Evolutionary conservation across 1,140 invertebrate species (phyloP).

Genomic region (Spodoptera frugiperda): DNA sequence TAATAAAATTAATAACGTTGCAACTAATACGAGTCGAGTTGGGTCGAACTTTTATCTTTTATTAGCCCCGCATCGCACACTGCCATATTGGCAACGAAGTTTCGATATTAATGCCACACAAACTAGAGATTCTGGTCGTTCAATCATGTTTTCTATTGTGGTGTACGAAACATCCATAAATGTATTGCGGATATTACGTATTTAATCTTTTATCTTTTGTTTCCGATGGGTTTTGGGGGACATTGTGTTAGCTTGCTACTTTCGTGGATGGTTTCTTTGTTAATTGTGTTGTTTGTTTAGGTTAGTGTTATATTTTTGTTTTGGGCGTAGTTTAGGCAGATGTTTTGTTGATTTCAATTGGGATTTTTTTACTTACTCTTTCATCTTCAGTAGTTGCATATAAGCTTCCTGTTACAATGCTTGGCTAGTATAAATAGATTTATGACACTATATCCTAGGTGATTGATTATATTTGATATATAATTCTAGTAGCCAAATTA

Average conservation of each 20-base stretch:
- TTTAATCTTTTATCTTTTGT: constrained; percentile 35
- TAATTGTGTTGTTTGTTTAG: constrained; percentile 10
- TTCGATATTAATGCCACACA: constrained; percentile 62
- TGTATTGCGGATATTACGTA: constrained; percentile 34
- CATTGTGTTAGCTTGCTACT: constrained; percentile 25
- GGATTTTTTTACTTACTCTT: no score
- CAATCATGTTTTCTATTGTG: constrained; percentile 38
- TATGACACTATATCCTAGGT: no score
- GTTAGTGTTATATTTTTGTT: no score
- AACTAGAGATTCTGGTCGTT: constrained; percentile 25
- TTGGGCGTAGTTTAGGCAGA: no score
- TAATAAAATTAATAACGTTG: constrained; percentile 68
- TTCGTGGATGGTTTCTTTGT: constrained; percentile 8
- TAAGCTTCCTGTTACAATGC: no score
- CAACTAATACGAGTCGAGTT: constrained; percentile 65
- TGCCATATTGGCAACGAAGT: constrained; percentile 68
- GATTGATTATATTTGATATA: no score
- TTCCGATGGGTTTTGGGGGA: constrained; percentile 2
- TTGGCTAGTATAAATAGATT: no score
- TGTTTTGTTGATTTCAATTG: no score
- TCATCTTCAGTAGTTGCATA: no score
- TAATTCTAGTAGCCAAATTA: no score
- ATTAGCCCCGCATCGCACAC: constrained; percentile 62
- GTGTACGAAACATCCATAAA: constrained; percentile 35
- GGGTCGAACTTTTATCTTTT: constrained; percentile 70